Conservation (phyloP, 64 coral and sea anemone species). For the Montipora sp. region DNA sequence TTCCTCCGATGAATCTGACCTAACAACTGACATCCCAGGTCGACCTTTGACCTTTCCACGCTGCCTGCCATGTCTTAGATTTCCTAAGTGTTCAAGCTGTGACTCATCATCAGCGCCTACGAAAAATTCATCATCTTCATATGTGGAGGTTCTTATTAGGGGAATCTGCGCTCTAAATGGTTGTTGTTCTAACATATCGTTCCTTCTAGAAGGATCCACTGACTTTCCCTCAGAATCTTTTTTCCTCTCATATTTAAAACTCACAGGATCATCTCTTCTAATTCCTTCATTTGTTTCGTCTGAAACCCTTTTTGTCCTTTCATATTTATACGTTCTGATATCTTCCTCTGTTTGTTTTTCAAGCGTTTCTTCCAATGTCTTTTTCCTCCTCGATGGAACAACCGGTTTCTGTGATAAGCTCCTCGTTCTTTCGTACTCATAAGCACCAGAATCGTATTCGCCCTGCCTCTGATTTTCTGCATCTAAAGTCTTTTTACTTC, state of each 20-base stretch:
- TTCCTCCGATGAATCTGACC: constrained; percentile 30
- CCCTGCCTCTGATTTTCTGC: not conserved
- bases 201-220: not conserved
- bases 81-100: not conserved
- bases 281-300: not conserved
- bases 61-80: constrained; percentile 14
- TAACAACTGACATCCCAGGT: not conserved
- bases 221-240: not conserved
- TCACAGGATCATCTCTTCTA: not conserved
- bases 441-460: not conserved
- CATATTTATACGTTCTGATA: not conserved
- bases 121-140: not conserved
- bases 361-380: not conserved
- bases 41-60: not conserved
- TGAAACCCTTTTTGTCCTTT: not conserved
- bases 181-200: not conserved
- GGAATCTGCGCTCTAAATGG: constrained; percentile 12
- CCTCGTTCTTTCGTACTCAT: not conserved
- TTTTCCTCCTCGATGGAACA: not conserved
- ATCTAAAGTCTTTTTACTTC: not conserved
- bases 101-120: not conserved
- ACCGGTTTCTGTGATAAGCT: not conserved
- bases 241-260: not conserved
- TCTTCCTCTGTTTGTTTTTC: not conserved
- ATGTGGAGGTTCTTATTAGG: not conserved